These are phyloP conservation scores for Sepioteuthis lessoniana DNA, from an alignment of 2,888 invertebrate species.

Conservation along the genomic window DNA sequence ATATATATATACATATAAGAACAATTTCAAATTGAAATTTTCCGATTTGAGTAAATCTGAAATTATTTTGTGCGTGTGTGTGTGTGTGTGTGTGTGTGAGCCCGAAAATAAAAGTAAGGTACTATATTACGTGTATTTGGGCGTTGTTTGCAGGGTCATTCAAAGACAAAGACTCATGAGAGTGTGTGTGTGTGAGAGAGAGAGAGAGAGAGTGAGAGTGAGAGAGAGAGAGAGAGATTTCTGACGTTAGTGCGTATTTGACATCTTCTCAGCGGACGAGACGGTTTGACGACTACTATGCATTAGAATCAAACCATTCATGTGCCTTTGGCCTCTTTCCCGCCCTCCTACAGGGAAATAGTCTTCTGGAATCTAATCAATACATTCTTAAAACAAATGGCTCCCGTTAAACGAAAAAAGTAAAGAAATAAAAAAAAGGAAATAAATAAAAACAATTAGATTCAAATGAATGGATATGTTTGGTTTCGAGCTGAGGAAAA, in stretches of 20 bases:
- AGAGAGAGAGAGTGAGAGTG: background rate
- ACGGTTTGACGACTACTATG: background rate
- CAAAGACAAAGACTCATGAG: no score
- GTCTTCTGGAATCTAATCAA: conserved; percentile 16
- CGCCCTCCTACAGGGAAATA: background rate
- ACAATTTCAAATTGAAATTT: no score
- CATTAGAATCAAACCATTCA: background rate
- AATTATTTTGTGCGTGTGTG: no score
- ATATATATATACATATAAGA: no score
- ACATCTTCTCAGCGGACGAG: background rate
- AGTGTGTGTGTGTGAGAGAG: background rate
- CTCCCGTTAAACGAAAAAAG: background rate
- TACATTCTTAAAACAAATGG: conserved; percentile 33
- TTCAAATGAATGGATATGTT: conserved; percentile 9
- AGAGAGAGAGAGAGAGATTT: background rate
- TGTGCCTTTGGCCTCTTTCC: background rate
- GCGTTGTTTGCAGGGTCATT: no score
- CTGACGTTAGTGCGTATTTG: background rate
- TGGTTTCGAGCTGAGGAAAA: background rate
- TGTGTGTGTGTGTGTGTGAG: background rate
- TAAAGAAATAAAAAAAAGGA: background rate
- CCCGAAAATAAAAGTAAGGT: background rate
- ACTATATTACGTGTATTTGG: no score
- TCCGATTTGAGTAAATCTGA: no score
- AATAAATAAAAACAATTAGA: background rate